Conservation (phyloP, 1,140 invertebrate genomes). For the Hermetia illucens region DNA sequence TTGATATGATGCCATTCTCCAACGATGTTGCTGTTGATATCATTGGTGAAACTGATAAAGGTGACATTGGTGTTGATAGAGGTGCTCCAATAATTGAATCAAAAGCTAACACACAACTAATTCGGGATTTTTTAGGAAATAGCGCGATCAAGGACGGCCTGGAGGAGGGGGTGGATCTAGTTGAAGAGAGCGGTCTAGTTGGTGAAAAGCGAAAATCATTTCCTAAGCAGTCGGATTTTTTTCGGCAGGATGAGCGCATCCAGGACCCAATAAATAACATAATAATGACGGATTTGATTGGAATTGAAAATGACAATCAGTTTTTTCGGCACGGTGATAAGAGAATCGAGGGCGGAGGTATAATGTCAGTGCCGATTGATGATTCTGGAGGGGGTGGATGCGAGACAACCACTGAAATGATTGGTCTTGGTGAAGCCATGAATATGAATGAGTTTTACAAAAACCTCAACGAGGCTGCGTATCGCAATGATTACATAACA, state of each 20-base stretch:
- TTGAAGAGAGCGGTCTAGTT: too few species aligned
- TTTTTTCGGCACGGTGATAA: constrained; percentile 24
- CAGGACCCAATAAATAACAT: constrained; percentile 5
- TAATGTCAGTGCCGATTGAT: constrained; percentile 16
- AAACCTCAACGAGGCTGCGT: constrained; percentile 74
- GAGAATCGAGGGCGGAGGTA: constrained; percentile 16
- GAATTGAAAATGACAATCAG: constrained; percentile 25
- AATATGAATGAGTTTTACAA: constrained; percentile 80
- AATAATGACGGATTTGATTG: constrained; percentile 3
- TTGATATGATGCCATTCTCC: too few species aligned
- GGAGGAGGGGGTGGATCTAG: constrained; percentile 39
- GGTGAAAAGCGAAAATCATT: too few species aligned
- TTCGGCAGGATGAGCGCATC: constrained; percentile 19
- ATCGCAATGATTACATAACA: constrained; percentile 48
- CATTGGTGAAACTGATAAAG: neutral
- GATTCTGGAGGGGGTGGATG: constrained; percentile 18
- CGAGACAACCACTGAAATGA: neutral
- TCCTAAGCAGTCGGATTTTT: constrained; percentile 11
- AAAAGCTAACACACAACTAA: constrained; percentile 26
- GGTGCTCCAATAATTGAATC: neutral
- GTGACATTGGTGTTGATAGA: neutral
- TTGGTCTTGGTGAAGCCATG: constrained; percentile 35
- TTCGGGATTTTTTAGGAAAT: constrained; percentile 43
- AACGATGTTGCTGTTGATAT: neutral
- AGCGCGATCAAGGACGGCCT: constrained; percentile 43